Conservation (phyloP, 2,797 vertebrate genomes). For the Myioborus miniatus region DNA sequence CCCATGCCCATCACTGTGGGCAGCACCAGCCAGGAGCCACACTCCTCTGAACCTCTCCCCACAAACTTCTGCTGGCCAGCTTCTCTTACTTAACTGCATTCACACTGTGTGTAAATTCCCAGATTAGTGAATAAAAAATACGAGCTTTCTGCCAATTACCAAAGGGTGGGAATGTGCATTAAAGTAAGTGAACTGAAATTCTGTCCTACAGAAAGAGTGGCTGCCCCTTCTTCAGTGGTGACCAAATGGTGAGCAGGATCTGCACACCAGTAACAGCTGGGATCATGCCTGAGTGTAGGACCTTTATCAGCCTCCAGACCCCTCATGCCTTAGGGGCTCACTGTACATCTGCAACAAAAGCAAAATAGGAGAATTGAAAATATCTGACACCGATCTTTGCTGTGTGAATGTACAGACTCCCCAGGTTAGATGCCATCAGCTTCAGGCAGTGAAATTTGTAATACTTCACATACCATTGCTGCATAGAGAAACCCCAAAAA, state of each 20-base stretch:
- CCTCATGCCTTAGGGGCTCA: accelerated
- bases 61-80: not conserved
- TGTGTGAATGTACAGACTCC: not conserved
- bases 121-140: not conserved
- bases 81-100: not conserved
- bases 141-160: not conserved
- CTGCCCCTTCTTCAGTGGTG: not conserved
- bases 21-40: not conserved
- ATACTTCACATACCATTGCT: not conserved
- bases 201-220: not conserved
- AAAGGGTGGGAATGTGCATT: not conserved
- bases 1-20: accelerated
- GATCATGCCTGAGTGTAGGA: not conserved
- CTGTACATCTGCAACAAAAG: not conserved
- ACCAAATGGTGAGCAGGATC: not conserved
- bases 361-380: not conserved
- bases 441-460: not conserved
- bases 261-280: accelerated
- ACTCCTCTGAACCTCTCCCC: not conserved
- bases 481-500: not conserved
- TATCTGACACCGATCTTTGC: not conserved
- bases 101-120: not conserved
- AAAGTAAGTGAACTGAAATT: not conserved
- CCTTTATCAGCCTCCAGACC: not conserved
- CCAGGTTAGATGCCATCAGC: not conserved